Evolutionary conservation across 64 coral and sea anemone genomes (phyloP), one percentile per base, ranked within the genome.

Genomic region (Anthopleura sola): DNA sequence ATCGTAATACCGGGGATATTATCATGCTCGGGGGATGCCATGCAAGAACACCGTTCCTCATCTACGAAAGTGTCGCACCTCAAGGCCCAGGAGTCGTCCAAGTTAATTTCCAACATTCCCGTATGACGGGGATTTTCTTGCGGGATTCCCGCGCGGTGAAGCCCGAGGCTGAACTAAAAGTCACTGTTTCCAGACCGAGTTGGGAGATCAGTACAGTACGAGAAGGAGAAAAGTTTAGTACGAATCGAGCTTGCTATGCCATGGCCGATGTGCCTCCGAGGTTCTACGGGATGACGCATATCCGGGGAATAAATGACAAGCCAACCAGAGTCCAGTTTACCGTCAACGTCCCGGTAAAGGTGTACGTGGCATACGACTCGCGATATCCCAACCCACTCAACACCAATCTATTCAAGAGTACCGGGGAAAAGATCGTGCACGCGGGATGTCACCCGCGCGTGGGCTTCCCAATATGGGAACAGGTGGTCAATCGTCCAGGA

Each of bases 221-320:
- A 84, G 85, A 93, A 5, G 91, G 91, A 24, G 94, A 97, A 48
- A 97, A 97, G 54, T 97, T 93, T 75, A 90, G 87, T 50, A 90
- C 94, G 6, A 91, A 97, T 51, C 91, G 94, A 31, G 32, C 21
- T 1, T 97, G 91, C 55, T 93, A 97, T 48, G 44, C 38, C 24
- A 97, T 97, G 88, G 82, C 49, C 4, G 91, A 97, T 75, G 83
- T 97, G 15, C 91, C 94, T 6, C 88, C 94, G 34, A 93, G 81
- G 49, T 97, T 82, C 55, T 87, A 97, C 81, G 94, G 94, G 18
- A 24, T 90, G 81, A 93, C 90, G 7, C 94, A 96, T 84, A 58
- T 96, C 55, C 80, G 94, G 11, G 81, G 89, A 1, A 23, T 36
- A 9, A 83, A 83, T 37, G 49, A 83, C 82, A 83, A 83, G 28